Evolutionary conservation across 2,797 vertebrate genomes (phyloP), one percentile per base, ranked within the genome.

Genomic region (Dromococcyx pavoninus): DNA sequence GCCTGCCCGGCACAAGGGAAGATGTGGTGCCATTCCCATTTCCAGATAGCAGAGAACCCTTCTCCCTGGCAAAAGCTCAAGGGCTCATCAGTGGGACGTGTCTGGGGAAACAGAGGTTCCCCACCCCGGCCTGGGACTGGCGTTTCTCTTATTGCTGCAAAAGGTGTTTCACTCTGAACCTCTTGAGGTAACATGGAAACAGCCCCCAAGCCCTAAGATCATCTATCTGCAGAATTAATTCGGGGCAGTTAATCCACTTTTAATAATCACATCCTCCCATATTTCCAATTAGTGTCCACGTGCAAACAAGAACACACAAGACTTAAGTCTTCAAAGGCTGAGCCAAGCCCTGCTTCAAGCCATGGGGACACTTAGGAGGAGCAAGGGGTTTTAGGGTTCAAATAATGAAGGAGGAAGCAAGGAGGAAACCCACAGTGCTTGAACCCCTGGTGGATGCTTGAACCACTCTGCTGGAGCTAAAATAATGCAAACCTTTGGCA

Each of bases 221-320:
- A 27, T 43, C 67, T 46, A 5, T 46, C 71, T 76, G 48, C 66
- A 71, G 91, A 94, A 89, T 88, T 86, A 96, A 94, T 94, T 88
- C 88, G 67, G 64, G 86, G 78, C 64, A 28, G 57, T 76, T 94
- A 95, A 94, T 91, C 91, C 82, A 92, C 89, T 85, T 94, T 51
- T 67, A 95, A 93, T 91, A 89, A 89, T 72, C 75, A 66, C 81
- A 58, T 70, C 28, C 64, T 76, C 53, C 23, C 50, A 61, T 86
- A 91, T 81, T 94, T 91, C 66, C 50, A 86, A 57, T 84, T 84
- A 90, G 48, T 41, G 35, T 5, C 70, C 28, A 4, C 35, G 23
- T 54, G 35, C 80, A 88, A 94, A 95, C 73, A 90, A 88, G 30
- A 0, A 13, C 51, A 90, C 51, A 61, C 71, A 74, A 79, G 60